A percentile compares a stretch with the other conserved stretches of the same genome.
phyloP scores from a whole-genome alignment of 2,113 vertebrate genomes.

The Hucho hucho region DNA sequence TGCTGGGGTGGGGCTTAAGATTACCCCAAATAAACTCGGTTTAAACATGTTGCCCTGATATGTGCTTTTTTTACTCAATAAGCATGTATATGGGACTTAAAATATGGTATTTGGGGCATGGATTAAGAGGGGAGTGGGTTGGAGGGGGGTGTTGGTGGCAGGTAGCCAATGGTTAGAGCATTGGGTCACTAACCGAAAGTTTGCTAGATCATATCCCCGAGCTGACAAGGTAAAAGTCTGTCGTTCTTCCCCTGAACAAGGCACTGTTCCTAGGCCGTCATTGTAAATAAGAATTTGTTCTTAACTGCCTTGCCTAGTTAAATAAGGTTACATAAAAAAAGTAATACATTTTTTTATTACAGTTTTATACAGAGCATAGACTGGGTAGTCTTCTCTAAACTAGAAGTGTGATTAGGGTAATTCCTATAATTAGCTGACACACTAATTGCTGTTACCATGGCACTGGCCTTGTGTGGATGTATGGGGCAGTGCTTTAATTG shows the following conservation, averaged over 20 bases:
- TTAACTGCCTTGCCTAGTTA: no score
- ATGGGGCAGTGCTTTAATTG: constrained; percentile 15
- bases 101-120: background rate
- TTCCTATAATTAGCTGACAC: constrained; percentile 65
- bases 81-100: background rate
- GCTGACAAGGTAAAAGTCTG: no score
- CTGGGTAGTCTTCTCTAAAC: constrained; percentile 26
- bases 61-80: background rate
- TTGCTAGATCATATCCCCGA: no score
- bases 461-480: background rate
- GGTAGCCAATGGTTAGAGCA: no score
- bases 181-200: no score
- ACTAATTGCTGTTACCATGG: constrained; percentile 39
- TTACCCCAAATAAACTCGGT: background rate
- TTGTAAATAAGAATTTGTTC: no score
- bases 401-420: constrained; percentile 62
- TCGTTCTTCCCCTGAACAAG: no score
- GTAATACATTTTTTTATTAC: no score
- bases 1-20: background rate
- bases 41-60: background rate
- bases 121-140: background rate
- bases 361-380: constrained; percentile 17
- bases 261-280: no score
- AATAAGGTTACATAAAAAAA: no score
- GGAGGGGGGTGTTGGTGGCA: constrained; percentile 22